Conservation (phyloP, 1,140 invertebrate genomes). For the Drosophila gunungcola region DNA sequence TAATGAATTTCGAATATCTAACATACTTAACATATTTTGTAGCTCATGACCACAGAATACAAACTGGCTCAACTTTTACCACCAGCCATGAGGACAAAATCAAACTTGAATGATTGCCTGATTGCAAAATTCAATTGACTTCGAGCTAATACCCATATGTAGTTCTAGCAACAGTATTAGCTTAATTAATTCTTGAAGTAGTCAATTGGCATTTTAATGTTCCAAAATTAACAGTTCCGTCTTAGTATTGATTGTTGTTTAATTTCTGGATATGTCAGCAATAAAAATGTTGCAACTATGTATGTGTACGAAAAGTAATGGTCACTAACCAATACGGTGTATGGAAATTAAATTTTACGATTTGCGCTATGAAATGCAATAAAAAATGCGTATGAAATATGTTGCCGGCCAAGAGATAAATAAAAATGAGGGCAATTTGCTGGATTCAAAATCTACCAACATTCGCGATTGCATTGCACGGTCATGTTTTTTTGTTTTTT, state of each 20-base stretch:
- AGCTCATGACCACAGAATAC: slow-evolving; percentile 52
- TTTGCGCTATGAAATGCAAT: slow-evolving; percentile 3
- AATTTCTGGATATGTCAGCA: background rate
- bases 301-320: slow-evolving; percentile 4
- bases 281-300: background rate
- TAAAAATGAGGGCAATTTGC: slow-evolving; percentile 25
- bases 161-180: slow-evolving; percentile 1
- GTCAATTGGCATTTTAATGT: slow-evolving; percentile 1
- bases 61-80: slow-evolving; percentile 52
- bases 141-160: background rate
- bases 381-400: slow-evolving; percentile 26
- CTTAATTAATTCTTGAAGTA: slow-evolving; percentile 8
- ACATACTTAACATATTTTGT: slow-evolving; percentile 59
- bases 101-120: slow-evolving; percentile 2
- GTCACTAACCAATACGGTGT: background rate
- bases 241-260: slow-evolving; percentile 2
- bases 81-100: background rate
- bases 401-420: background rate
- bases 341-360: slow-evolving; percentile 15
- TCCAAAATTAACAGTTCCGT: background rate
- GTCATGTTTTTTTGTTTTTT: slow-evolving; percentile 1
- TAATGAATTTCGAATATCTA: slow-evolving; percentile 31
- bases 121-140: slow-evolving; percentile 25
- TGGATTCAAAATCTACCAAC: slow-evolving; percentile 17
- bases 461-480: slow-evolving; percentile 15